Evolutionary conservation across 2,888 invertebrate species (phyloP), one percentile per base, ranked within the genome.

Genomic region (Polydrusus cervinus): DNA sequence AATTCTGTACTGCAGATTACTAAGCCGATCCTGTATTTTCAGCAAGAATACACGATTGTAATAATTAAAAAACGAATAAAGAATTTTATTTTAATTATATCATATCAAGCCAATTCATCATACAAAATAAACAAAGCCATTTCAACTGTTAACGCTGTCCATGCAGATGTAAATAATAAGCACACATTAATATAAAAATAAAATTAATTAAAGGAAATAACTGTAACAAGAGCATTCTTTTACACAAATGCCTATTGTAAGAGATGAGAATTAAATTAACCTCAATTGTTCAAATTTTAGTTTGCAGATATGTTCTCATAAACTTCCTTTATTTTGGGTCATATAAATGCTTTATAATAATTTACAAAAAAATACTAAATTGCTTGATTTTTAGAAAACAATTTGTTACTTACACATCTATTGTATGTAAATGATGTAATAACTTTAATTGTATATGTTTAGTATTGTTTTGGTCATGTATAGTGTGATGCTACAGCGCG

Each of bases 201-300:
- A 43, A 43, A 34, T 34, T 14, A 34, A 34, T 30, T 30, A 55
- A 55, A 3, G 14, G 10, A 55, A 55, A 34, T 34, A 55, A 34
- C 34, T 6, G 55, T 34, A 55, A 55, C 55, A 14, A 55, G 3
- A 9, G 8, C 13, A 53, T 34, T 13, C 34, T 43, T 55, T 53
- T 34, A 55, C 55, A 55, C 34, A 55, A 55, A 34, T 34, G 14
- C 14, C 9, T n/a, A 55, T 55, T 55, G 34, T 55, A 55, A 55
- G 9, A 55, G 34, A 55, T 34, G 34, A 53, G 53, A 55, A 55
- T 8, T 5, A 34, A 55, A 55, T 34, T 55, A 55, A 55, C 55
- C 55, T 55, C 34, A 34, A 55, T 55, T 53, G 34, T 34, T 55
- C 8, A 11, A n/a, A 55, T 34, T 55, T 30, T 14, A 34, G 30